Percentiles rank a stretch among this genome's conserved stretches.
phyloP scores from a whole-genome alignment of 1,140 invertebrate species.

The Berghia stephanieae region DNA sequence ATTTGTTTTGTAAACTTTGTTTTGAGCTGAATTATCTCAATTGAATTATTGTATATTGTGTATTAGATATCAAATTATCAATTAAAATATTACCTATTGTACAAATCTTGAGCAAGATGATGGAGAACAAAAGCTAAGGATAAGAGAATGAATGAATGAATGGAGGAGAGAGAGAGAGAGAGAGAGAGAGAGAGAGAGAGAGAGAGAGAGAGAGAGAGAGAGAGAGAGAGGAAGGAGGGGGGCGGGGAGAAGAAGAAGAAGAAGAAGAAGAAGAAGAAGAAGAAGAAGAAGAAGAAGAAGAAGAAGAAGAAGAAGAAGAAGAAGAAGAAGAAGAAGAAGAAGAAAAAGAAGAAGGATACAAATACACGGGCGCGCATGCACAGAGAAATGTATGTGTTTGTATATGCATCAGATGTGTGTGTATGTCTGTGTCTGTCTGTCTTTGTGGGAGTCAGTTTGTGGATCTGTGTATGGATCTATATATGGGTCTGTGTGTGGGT shows the following conservation, averaged over 20 bases:
- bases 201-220: slow-evolving; percentile 20
- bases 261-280: neutral
- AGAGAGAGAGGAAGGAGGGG: slow-evolving; percentile 15
- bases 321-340: neutral
- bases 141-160: too few relatives aligned
- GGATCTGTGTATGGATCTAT: too few relatives aligned
- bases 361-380: neutral
- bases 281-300: neutral
- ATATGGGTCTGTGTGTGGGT: too few relatives aligned
- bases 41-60: neutral
- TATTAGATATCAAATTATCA: neutral
- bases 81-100: neutral
- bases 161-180: neutral
- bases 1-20: too few relatives aligned
- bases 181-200: slow-evolving; percentile 5
- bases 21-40: neutral
- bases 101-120: neutral
- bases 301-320: neutral
- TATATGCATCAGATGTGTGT: too few relatives aligned
- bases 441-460: too few relatives aligned
- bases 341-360: neutral
- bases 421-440: too few relatives aligned
- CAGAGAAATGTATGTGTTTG: too few relatives aligned
- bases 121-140: neutral
- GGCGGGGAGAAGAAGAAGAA: neutral